Evolutionary conservation across 2,113 vertebrate genomes (phyloP), one percentile per base, ranked within the genome.

Genomic region (Melanocharis versteri): DNA sequence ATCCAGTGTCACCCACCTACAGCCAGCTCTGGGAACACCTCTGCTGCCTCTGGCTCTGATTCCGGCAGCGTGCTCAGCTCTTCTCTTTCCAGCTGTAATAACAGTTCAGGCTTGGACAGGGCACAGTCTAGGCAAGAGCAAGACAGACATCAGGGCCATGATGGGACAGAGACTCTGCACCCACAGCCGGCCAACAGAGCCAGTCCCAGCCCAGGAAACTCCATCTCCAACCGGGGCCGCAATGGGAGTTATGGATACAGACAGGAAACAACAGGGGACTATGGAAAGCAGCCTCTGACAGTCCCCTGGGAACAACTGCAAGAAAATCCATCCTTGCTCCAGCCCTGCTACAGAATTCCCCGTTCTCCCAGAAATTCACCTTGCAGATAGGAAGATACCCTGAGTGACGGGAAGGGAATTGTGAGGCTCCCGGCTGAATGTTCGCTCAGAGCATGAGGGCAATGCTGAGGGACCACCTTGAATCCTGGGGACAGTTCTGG

Each of bases 11-110:
- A 89, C 94, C 3, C 77, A 96, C 94, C 94, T 65, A 1, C 3
- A 13, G 76, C 40, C 8, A 45, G 68, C 26, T 72, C 45, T 8
- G 12, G 64, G 42, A 54, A 56, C 13, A 44, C 13, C 1, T 35
- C 50, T 6, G n/a, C 27, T 56, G 23, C 53, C 24, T 60, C 33
- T 40, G 68, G 33, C 23, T 23, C 66, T 0, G 3, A 19, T 24
- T 50, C 42, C 0, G 0, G 12, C 0, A 0, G n/a, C 0, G 1
- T 0, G 7, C 35, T 44, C 5, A 19, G 73, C 33, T 91, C 83
- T 15, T 73, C 93, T 17, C 53, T 57, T 27, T 90, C 93, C 4
- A 92, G n/a, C 39, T 21, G 6, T 13, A 48, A 2, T 2, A 96
- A 40, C 39, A 96, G 61, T 0, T 90, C 42, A 4, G 93, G 96